Evolutionary conservation across 1,140 invertebrate genomes (phyloP).

Genomic region (Geopemphigus sp.): DNA sequence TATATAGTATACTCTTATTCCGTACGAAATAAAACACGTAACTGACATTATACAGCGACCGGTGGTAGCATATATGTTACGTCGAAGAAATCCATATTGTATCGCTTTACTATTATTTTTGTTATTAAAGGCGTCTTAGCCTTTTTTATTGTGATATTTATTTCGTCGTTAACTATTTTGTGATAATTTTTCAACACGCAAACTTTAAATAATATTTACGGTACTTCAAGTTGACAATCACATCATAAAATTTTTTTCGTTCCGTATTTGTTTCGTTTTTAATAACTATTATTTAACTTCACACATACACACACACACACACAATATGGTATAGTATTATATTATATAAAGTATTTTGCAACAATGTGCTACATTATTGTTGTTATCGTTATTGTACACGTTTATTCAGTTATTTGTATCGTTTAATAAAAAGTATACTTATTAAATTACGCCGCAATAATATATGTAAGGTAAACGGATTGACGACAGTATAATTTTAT

Average conservation of each 20-base stretch:
- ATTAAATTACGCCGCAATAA: neutral
- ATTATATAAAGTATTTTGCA: neutral
- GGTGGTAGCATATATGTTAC: conserved; percentile 27
- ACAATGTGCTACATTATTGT: neutral
- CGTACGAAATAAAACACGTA: conserved; percentile 5
- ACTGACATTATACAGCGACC: neutral
- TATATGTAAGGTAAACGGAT: neutral
- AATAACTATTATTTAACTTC: neutral
- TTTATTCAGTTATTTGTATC: no score
- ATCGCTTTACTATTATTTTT: neutral
- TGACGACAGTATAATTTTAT: neutral
- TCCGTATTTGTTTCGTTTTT: neutral
- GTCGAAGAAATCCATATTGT: neutral
- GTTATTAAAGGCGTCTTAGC: conserved; percentile 4
- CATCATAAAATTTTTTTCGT: neutral
- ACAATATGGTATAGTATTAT: neutral
- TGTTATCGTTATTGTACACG: neutral
- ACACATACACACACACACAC: no score
- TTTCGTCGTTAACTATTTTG: conserved; percentile 19
- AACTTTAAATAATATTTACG: neutral
- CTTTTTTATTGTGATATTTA: conserved; percentile 27
- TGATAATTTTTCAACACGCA: conserved; percentile 23
- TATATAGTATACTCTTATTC: no score
- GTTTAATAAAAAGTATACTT: no score
- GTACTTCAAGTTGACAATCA: conserved; percentile 19